Conservation (phyloP, 2,888 invertebrate genomes). For the Drosophila siamana region DNA sequence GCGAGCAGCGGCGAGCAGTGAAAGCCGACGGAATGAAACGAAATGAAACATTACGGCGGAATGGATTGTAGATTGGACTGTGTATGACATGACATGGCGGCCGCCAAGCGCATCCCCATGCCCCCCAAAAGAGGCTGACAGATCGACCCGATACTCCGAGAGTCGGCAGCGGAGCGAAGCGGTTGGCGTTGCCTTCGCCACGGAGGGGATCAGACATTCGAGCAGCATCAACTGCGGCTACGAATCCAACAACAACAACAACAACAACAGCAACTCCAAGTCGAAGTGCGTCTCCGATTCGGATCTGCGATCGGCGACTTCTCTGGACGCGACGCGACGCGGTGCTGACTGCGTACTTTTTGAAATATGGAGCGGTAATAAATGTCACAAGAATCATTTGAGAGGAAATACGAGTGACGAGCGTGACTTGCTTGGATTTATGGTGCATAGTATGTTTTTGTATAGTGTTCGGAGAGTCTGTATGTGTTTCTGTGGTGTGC, state of each 20-base stretch:
- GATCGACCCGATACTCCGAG: conserved; percentile 34
- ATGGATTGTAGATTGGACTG: conserved; percentile 70
- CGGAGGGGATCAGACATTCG: conserved; percentile 48
- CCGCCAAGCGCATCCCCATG: conserved; percentile 68
- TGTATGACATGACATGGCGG: conserved; percentile 75
- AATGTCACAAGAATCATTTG: conserved; percentile 85
- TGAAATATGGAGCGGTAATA: conserved; percentile 84
- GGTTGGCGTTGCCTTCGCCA: conserved; percentile 54
- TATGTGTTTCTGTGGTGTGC: background rate
- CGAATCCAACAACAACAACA: too few species aligned
- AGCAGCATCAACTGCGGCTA: conserved; percentile 25
- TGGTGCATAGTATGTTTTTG: conserved; percentile 43
- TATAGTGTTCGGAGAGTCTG: conserved; percentile 2
- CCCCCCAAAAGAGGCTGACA: conserved; percentile 40
- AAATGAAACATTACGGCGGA: conserved; percentile 80
- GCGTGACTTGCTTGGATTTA: conserved; percentile 82
- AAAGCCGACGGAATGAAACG: conserved; percentile 72
- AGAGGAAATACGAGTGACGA: conserved; percentile 84
- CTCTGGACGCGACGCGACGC: conserved; percentile 1
- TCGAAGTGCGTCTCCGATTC: conserved; percentile 10
- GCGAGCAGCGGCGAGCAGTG: conserved; percentile 39
- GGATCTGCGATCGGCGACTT: conserved; percentile 20
- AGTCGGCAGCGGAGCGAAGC: conserved; percentile 70
- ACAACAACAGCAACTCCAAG: too few species aligned
- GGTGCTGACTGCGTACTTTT: conserved; percentile 57